Percentiles rank a stretch among this genome's conserved stretches.
These are phyloP conservation scores for Tricholauxania praeusta DNA, from an alignment of 2,888 invertebrate species.

Conservation along the genomic window DNA sequence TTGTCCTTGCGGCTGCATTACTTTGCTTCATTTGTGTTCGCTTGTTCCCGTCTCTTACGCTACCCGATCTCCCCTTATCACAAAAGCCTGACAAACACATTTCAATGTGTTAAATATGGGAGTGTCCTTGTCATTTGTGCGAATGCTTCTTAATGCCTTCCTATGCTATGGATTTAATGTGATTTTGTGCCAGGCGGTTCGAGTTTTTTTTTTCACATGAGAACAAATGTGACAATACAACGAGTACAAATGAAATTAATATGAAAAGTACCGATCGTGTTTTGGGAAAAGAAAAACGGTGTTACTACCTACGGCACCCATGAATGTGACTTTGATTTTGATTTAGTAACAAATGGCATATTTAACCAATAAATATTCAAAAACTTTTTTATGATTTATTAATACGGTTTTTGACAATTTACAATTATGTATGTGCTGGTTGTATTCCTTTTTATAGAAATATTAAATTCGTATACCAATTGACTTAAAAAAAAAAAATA, in stretches of 20 bases:
- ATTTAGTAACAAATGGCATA: background rate
- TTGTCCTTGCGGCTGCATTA: slow-evolving; percentile 29
- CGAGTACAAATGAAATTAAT: slow-evolving; percentile 59
- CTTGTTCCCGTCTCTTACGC: slow-evolving; percentile 2
- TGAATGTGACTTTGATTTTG: background rate
- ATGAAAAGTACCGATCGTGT: slow-evolving; percentile 33
- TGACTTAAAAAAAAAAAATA: too few species aligned
- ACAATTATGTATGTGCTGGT: too few species aligned
- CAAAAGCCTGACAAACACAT: slow-evolving; percentile 44
- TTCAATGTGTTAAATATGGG: slow-evolving; percentile 61
- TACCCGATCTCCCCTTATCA: slow-evolving; percentile 27
- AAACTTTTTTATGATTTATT: slow-evolving; percentile 29
- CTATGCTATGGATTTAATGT: slow-evolving; percentile 21
- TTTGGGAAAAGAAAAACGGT: background rate
- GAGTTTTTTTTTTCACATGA: slow-evolving; percentile 45
- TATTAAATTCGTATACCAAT: too few species aligned
- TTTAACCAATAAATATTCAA: slow-evolving; percentile 33
- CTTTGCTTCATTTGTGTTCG: slow-evolving; percentile 25
- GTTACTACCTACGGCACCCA: slow-evolving; percentile 16
- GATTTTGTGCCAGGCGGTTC: slow-evolving; percentile 25
- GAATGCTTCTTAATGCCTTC: slow-evolving; percentile 24
- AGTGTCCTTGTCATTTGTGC: slow-evolving; percentile 57
- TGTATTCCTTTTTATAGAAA: too few species aligned
- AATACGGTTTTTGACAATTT: background rate
- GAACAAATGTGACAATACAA: slow-evolving; percentile 57